These are phyloP conservation scores for Protonibea diacanthus DNA, from an alignment of 2,797 vertebrate species.

Conservation along the genomic window DNA sequence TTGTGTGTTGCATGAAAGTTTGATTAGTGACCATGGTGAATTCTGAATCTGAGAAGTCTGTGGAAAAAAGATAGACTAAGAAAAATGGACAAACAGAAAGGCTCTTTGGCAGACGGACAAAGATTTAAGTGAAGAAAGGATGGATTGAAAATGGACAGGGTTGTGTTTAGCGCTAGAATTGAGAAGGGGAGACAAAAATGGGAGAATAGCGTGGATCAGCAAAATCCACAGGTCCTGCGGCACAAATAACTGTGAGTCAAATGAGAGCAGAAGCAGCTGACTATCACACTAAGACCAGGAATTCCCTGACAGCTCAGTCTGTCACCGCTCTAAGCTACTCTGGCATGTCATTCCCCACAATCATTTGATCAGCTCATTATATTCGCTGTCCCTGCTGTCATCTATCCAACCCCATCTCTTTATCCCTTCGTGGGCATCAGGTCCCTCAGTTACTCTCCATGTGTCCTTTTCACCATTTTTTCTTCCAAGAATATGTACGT, in stretches of 20 bases:
- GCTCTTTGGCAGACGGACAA: background rate
- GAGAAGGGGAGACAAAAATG: background rate
- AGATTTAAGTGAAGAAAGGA: no score
- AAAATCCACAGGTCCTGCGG: slow-evolving; percentile 32
- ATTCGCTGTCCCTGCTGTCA: slow-evolving; percentile 56
- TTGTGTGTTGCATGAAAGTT: background rate
- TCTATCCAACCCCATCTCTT: slow-evolving; percentile 44
- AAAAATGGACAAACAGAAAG: background rate
- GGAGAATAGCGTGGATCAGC: slow-evolving; percentile 8
- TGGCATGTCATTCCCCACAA: slow-evolving; percentile 62
- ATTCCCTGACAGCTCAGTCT: slow-evolving; percentile 53
- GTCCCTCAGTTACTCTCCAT: slow-evolving; percentile 18
- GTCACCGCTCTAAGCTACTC: slow-evolving; percentile 40
- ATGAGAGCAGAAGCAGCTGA: slow-evolving; percentile 47
- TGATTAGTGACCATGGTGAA: background rate
- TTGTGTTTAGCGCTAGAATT: slow-evolving; percentile 15
- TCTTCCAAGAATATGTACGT: slow-evolving; percentile 19
- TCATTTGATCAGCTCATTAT: slow-evolving; percentile 73
- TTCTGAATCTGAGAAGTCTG: background rate
- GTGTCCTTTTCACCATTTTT: slow-evolving; percentile 29
- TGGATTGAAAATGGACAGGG: background rate
- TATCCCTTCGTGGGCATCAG: slow-evolving; percentile 36
- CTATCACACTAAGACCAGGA: slow-evolving; percentile 41
- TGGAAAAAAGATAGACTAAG: background rate
- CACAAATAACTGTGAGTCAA: slow-evolving; percentile 38